Evolutionary conservation across 2,888 invertebrate genomes (phyloP).

Genomic region (Parelbella ahira): DNA sequence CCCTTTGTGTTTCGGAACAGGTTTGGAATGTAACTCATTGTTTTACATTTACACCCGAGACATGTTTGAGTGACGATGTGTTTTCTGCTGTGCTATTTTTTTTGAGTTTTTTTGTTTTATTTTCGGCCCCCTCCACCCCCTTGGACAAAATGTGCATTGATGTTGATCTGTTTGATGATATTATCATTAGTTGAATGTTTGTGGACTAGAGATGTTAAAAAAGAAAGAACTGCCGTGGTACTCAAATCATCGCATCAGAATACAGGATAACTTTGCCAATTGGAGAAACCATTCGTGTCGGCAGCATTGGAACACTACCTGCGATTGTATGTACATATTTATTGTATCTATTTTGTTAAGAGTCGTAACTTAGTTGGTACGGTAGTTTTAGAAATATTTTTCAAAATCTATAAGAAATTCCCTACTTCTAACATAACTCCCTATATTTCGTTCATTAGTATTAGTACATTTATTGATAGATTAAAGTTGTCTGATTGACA

Average conservation of each 20-base stretch:
- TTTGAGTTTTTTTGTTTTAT: conserved; percentile 5
- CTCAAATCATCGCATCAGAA: conserved; percentile 59
- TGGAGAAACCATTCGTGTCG: conserved; percentile 60
- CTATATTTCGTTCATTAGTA: too few relatives aligned
- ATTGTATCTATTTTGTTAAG: too few relatives aligned
- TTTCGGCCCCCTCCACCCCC: too few relatives aligned
- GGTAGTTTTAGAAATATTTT: too few relatives aligned
- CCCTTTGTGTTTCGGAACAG: conserved; percentile 45
- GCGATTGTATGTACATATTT: conserved; percentile 60
- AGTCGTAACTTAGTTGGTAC: too few relatives aligned
- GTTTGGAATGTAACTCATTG: conserved; percentile 46
- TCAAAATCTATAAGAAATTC: too few relatives aligned
- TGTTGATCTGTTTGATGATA: conserved; percentile 29
- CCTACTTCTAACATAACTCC: too few relatives aligned
- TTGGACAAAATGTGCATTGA: conserved; percentile 26
- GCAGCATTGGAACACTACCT: conserved; percentile 65
- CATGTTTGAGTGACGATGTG: conserved; percentile 37
- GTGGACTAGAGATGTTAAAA: conserved; percentile 58
- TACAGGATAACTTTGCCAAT: conserved; percentile 60
- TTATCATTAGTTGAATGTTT: conserved; percentile 32
- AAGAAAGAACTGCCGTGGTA: conserved; percentile 72
- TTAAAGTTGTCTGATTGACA: too few relatives aligned
- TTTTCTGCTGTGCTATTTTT: conserved; percentile 31
- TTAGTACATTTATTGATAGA: too few relatives aligned
- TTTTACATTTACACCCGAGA: conserved; percentile 46